Evolutionary conservation across 2,113 vertebrate species (phyloP).

Genomic region (Limnothrissa miodon): DNA sequence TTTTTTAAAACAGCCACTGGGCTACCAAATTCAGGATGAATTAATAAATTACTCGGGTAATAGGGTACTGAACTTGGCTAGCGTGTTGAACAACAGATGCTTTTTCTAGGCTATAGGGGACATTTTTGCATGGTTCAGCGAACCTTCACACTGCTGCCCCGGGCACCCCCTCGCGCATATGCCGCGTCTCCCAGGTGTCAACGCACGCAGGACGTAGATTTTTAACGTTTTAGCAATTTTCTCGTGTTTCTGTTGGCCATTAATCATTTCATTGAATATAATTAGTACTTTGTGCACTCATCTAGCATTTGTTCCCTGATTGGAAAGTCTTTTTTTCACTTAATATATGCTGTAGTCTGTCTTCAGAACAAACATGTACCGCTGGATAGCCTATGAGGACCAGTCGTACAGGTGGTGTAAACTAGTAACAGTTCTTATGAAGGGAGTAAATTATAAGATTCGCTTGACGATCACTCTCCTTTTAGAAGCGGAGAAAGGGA

Average conservation of each 20-base stretch:
- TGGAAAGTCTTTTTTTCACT: background rate
- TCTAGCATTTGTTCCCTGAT: background rate
- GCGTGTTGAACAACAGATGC: conserved; percentile 36
- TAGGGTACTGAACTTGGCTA: conserved; percentile 18
- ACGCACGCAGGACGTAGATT: background rate
- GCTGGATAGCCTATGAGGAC: too few relatives aligned
- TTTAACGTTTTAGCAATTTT: conserved; percentile 30
- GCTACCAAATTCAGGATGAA: background rate
- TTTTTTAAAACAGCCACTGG: too few relatives aligned
- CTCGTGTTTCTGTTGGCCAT: background rate
- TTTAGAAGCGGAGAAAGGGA: too few relatives aligned
- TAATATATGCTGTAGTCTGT: too few relatives aligned
- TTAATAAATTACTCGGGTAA: background rate
- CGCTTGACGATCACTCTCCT: too few relatives aligned
- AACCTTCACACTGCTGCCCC: background rate
- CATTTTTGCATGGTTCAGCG: background rate
- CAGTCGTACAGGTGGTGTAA: too few relatives aligned
- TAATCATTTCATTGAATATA: background rate
- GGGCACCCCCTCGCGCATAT: background rate
- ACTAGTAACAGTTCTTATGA: too few relatives aligned
- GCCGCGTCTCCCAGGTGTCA: conserved; percentile 37
- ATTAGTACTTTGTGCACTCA: background rate
- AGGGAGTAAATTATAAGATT: too few relatives aligned
- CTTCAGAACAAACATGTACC: too few relatives aligned
- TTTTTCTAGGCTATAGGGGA: background rate